Percentiles rank a stretch among this genome's conserved stretches.
phyloP scores from a whole-genome alignment of 2,113 vertebrate genomes.

The Otus sunia region DNA sequence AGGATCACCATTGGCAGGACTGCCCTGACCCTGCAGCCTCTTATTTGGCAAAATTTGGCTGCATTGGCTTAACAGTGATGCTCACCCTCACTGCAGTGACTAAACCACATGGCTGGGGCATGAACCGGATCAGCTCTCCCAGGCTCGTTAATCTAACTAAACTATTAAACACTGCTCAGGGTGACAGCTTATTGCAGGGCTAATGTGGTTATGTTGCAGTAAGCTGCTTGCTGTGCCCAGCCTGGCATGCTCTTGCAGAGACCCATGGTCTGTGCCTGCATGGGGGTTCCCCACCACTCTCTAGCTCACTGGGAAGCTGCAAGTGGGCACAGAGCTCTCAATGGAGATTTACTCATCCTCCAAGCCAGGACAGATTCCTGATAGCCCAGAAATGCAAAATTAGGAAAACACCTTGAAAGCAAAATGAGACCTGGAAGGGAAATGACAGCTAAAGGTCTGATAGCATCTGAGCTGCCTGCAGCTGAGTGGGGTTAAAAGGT shows the following conservation, averaged over 20 bases:
- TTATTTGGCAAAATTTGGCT: not conserved
- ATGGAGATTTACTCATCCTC: not conserved
- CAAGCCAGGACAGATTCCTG: not conserved
- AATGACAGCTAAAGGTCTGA: not conserved
- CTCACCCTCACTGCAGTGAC: not conserved
- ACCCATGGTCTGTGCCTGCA: accelerated
- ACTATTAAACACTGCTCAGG: not conserved
- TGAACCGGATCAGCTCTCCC: accelerated
- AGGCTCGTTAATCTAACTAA: not conserved
- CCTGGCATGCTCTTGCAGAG: not conserved
- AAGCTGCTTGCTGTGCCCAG: not conserved
- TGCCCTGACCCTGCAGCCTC: not conserved
- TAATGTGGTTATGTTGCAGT: not conserved
- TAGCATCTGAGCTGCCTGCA: not conserved
- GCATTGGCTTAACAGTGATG: accelerated
- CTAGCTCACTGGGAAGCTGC: not conserved
- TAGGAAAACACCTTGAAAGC: not conserved
- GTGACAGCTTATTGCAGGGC: not conserved
- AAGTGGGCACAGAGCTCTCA: accelerated
- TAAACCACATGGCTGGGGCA: accelerated
- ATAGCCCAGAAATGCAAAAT: not conserved
- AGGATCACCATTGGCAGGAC: accelerated
- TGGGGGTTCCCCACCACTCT: accelerated
- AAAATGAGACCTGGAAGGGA: not conserved
- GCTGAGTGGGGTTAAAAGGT: not conserved